Percentiles rank a stretch among this genome's conserved stretches.
These are phyloP conservation scores for Nasonia vitripennis DNA, from an alignment of 1,140 invertebrate genomes.

Conservation along the genomic window DNA sequence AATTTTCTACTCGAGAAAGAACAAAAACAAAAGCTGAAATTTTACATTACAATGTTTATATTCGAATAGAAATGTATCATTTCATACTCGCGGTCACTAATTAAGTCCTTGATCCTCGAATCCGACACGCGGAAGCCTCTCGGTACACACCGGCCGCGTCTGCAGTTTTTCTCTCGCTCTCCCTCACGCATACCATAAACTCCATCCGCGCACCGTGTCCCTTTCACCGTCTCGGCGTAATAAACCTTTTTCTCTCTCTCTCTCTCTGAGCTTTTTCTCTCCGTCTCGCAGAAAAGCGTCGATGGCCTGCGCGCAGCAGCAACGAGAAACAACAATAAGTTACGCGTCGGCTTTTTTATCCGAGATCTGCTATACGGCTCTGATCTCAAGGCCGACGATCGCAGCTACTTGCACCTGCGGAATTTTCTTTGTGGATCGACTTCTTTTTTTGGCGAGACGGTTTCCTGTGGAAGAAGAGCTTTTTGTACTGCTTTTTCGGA, in stretches of 20 bases:
- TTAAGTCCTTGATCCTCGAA: conserved; percentile 1
- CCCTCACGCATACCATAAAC: background rate
- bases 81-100: background rate
- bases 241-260: conserved; percentile 20
- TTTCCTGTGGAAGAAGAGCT: background rate
- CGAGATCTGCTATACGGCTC: background rate
- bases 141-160: background rate
- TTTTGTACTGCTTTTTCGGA: background rate
- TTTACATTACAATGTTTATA: no score
- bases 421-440: background rate
- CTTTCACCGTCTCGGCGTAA: conserved; percentile 15
- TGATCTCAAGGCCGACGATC: background rate
- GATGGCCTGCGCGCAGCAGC: background rate
- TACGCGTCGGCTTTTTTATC: conserved; percentile 28
- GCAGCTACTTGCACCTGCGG: conserved; percentile 2
- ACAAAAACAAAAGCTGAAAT: no score
- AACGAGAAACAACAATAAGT: conserved; percentile 13
- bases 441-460: background rate
- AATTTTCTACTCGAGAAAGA: no score
- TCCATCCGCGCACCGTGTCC: background rate
- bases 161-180: background rate
- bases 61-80: background rate
- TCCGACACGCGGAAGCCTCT: background rate
- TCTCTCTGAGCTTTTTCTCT: background rate
- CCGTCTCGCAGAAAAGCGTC: background rate